A percentile compares a stretch with the other conserved stretches of the same genome.
Conservation (phyloP, 2,888 invertebrate species). For the Heliconius aoede region DNA sequence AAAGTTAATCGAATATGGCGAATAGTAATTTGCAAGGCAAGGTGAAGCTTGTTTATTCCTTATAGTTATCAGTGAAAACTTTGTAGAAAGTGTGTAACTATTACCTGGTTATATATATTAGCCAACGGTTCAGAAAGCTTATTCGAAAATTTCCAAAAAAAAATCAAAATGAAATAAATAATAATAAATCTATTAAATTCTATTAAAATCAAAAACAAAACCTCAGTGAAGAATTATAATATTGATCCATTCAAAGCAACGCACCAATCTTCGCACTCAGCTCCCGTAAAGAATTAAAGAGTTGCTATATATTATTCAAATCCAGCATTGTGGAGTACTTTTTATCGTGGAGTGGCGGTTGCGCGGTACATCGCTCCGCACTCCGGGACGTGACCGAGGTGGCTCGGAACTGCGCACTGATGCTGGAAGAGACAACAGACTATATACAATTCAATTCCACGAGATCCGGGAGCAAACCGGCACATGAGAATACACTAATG, state of each 20-base stretch:
- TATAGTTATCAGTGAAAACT: background rate
- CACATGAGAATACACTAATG: slow-evolving; percentile 43
- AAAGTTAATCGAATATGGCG: slow-evolving; percentile 26
- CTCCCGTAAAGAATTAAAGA: slow-evolving; percentile 64
- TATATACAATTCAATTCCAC: slow-evolving; percentile 40
- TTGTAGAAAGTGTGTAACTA: too few relatives aligned
- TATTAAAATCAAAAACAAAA: slow-evolving; percentile 1
- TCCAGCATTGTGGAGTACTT: slow-evolving; percentile 71
- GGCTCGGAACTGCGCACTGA: slow-evolving; percentile 55
- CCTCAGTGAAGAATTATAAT: slow-evolving; percentile 6
- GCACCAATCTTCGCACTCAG: slow-evolving; percentile 34
- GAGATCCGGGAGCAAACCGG: slow-evolving; percentile 36
- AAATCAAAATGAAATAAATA: background rate
- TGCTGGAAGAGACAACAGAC: slow-evolving; percentile 67
- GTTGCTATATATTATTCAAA: slow-evolving; percentile 79
- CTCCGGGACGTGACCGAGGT: slow-evolving; percentile 79
- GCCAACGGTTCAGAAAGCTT: background rate
- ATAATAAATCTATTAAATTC: background rate
- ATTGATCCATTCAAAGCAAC: slow-evolving; percentile 38
- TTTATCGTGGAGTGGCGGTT: slow-evolving; percentile 78
- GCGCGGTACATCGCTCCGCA: slow-evolving; percentile 80
- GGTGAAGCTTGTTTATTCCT: slow-evolving; percentile 1
- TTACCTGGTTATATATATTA: background rate
- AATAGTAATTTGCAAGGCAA: slow-evolving; percentile 12
- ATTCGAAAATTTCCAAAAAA: background rate